phyloP scores from a whole-genome alignment of 2,797 vertebrate genomes.

The Trichosurus vulpecula region DNA sequence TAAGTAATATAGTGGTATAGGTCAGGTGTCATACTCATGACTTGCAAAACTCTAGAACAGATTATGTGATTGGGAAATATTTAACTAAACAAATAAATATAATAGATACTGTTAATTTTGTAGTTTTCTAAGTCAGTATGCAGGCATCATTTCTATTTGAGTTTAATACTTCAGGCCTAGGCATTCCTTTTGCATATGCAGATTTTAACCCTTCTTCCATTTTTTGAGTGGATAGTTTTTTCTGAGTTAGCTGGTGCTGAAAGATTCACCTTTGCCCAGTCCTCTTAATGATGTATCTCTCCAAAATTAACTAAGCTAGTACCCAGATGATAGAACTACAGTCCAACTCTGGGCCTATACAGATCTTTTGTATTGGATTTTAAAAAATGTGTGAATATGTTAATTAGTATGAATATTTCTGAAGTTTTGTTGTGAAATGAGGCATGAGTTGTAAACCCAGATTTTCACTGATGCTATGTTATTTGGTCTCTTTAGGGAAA shows the following conservation, averaged over 20 bases:
- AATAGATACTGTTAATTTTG: neutral
- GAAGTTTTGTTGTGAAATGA: neutral
- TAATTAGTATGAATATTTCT: neutral
- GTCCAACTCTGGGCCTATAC: neutral
- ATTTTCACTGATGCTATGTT: neutral
- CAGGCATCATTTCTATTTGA: neutral
- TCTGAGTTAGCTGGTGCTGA: neutral
- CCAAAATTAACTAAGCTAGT: neutral
- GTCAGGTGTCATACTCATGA: neutral
- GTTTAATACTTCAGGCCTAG: neutral
- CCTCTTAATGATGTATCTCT: neutral
- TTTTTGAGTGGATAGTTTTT: neutral
- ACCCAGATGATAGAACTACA: neutral
- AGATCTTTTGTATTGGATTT: neutral
- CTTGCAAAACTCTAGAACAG: neutral
- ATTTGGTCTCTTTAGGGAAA: neutral
- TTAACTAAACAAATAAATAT: neutral
- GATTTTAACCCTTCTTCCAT: neutral
- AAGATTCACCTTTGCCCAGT: neutral
- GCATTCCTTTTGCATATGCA: neutral
- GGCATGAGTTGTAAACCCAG: neutral
- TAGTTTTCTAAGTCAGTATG: neutral
- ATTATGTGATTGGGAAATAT: neutral
- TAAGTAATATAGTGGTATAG: no score
- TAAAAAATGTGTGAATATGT: neutral